phyloP scores from a whole-genome alignment of 2,888 invertebrate species.

The Psylliodes chrysocephalus region DNA sequence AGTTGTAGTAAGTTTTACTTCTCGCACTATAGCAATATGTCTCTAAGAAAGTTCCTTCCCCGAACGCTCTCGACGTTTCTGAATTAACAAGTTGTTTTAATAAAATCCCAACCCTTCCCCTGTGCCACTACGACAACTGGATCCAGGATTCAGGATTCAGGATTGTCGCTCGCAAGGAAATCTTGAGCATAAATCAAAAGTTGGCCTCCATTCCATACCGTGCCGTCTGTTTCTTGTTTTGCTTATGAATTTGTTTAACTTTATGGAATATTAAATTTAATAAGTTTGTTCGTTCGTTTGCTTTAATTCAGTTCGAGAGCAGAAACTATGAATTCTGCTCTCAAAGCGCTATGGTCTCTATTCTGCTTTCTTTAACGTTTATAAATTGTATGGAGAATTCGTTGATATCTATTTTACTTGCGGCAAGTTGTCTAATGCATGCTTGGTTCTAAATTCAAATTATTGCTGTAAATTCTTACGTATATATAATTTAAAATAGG shows the following conservation, averaged over 20 bases:
- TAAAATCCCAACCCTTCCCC: slow-evolving; percentile 63
- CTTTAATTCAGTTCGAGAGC: slow-evolving; percentile 26
- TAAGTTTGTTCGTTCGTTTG: slow-evolving; percentile 47
- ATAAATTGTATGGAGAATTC: too few species aligned
- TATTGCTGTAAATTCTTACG: too few species aligned
- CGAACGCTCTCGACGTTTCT: slow-evolving; percentile 59
- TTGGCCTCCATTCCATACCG: slow-evolving; percentile 55
- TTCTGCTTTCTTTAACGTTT: background rate
- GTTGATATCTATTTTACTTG: too few species aligned
- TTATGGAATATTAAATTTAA: slow-evolving; percentile 58
- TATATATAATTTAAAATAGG: too few species aligned
- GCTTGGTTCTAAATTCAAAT: too few species aligned
- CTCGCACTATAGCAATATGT: slow-evolving; percentile 55
- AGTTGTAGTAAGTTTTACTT: slow-evolving; percentile 60
- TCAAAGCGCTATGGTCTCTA: background rate
- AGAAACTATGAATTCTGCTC: background rate
- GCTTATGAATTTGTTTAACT: slow-evolving; percentile 58
- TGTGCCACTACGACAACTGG: slow-evolving; percentile 46
- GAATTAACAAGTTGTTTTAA: slow-evolving; percentile 66
- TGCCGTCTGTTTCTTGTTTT: slow-evolving; percentile 53
- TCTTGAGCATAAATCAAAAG: slow-evolving; percentile 63
- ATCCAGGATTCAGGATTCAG: slow-evolving; percentile 53
- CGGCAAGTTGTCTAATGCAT: too few species aligned
- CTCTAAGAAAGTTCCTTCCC: slow-evolving; percentile 54
- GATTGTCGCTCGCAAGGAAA: slow-evolving; percentile 59